Evolutionary conservation across 35 echinoderm and acorn worm genomes (phyloP), one percentile per base, ranked within the genome.

Genomic region (Apostichopus parvimensis): DNA sequence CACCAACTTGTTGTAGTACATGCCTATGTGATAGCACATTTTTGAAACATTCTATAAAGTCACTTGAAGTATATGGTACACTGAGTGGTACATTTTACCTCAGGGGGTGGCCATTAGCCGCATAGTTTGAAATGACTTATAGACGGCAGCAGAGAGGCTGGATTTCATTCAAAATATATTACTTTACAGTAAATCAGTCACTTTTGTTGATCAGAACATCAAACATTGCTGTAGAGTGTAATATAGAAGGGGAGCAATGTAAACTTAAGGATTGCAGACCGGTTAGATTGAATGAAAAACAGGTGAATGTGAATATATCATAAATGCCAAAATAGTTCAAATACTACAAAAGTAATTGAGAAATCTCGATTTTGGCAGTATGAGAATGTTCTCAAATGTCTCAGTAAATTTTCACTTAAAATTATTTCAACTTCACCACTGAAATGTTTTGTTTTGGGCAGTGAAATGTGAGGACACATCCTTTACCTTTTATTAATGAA

Each of bases 171-270:
- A 54, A 8, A 20, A 60, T 84, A 20, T 84, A 59, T 84, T 18
- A 84, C 81, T 84, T 9, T 21, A 84, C 1, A 56, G 18, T 84
- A 84, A 84, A 84, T 84, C 81, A 84, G 81, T 84, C 81, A 58
- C 56, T 55, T 60, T 9, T 58, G 81, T 84, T 84, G 81, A 84
- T 58, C 10, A 58, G 56, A 58, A 84, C 81, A 57, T 84, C 81
- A 84, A 59, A 84, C 54, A 84, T 84, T n/a, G 15, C 81, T 84
- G 5, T 9, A 22, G 71, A 75, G 71, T 7, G 71, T 22, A 75
- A 75, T 24, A 20, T 75, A 75, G 1, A 22, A 75, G 71, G 71
- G 71, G 71, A 84, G 55, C 18, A 84, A 56, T 11, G 28, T 84
- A 54, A 23, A 60, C 81, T 57, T 59, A 8, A 18, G 17, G 7